Base-by-base conservation (phyloP, 2,113 vertebrate species). In the Diphyllodes magnificus region DNA sequence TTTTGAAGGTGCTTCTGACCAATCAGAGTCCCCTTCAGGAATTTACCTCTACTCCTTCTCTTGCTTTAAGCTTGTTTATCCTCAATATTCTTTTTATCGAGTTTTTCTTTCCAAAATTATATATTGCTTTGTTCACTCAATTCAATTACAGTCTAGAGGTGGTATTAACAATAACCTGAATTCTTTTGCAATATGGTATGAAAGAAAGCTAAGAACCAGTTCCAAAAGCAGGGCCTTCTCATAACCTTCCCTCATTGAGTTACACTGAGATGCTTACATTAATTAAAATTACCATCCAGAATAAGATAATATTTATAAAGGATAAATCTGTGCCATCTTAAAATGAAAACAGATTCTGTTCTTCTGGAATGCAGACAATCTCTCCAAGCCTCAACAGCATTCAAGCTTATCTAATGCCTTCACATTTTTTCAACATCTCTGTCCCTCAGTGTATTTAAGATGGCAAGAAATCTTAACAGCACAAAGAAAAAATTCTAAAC, bases 51-150 rank as follows among this genome's bases (percentile, higher is more conserved):
- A 40, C 2, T 39, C 15, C 31, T 51, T 23, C 30, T 63, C 44
- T 50, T 42, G 33, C 21, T 63, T 63, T 54, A 39, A 69, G 42
- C 7, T 76, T 47, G 15, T 27, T 40, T 64, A 73, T 61, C 20
- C 7, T 47, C 3, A 53, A 2, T 17, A n/a, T 16, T 50, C 22
- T 60, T 33, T 11, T 33, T 59, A 63, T 1, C 0, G 0, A 63
- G 21, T 42, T 88, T 71, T 64, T 17, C 6, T 81, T 80, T 88
- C 50, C 33, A 82, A 76, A 92, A 79, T 45, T 9, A 70, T 11
- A 51, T 8, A 50, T 10, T 28, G 31, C 10, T 82, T 80, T 84
- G 54, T 63, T 90, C 14, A n/a, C 13, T 88, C 50, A 25, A 47
- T 54, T 75, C 19, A 51, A n/a, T 42, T 60, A 68, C 50, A 54